Evolutionary conservation across 2,113 vertebrate genomes (phyloP).

Genomic region (Lonchura striata): DNA sequence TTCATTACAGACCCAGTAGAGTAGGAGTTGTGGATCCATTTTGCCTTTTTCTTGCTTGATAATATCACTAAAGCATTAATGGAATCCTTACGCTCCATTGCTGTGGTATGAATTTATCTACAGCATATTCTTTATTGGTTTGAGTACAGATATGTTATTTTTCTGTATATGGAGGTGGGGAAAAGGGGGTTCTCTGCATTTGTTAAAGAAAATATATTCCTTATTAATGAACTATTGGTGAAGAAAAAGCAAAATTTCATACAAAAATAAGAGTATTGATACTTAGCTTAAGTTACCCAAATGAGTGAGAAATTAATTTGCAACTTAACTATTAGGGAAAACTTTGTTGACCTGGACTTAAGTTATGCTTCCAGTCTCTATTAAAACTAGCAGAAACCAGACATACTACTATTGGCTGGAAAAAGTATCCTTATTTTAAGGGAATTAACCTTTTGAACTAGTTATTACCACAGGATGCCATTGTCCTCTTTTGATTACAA

Average conservation of each 20-base stretch:
- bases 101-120: conserved; percentile 60
- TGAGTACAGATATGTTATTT: conserved; percentile 20
- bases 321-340: background rate
- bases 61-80: conserved; percentile 70
- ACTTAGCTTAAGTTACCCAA: background rate
- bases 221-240: background rate
- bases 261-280: background rate
- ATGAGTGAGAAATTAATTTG: background rate
- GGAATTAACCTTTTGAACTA: background rate
- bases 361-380: background rate
- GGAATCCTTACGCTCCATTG: conserved; percentile 64
- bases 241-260: background rate
- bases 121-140: conserved; percentile 18
- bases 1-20: conserved; percentile 65
- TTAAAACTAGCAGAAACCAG: background rate
- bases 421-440: background rate
- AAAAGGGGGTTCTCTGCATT: background rate
- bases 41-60: conserved; percentile 67
- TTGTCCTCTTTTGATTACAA: background rate
- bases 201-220: background rate
- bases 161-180: background rate
- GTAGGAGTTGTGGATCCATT: conserved; percentile 54
- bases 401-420: background rate
- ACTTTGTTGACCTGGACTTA: background rate
- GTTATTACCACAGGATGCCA: background rate